Evolutionary conservation across 2,888 invertebrate species (phyloP), one percentile per base, ranked within the genome.

Genomic region (Omphaloscelis lunosa): DNA sequence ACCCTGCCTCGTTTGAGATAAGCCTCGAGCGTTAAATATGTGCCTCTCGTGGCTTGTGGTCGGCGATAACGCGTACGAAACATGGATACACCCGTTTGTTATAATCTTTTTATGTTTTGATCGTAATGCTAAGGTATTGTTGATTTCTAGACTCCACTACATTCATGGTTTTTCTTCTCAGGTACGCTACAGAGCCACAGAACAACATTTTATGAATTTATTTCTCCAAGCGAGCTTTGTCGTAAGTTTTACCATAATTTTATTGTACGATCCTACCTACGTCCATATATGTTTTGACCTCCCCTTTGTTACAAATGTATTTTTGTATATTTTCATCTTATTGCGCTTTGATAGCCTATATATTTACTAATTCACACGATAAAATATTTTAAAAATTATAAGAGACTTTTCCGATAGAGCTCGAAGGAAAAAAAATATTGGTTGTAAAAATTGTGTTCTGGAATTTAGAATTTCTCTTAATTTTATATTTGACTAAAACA

Each of bases 21-120:
- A 95, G 94, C 93, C 90, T 85, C 83, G 86, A 93, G 91, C 91
- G 93, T 94, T 95, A 94, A 94, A 95, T 94, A 94, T 94, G 92
- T 93, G 92, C 93, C 93, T 92, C 93, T 92, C 91, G 91, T 90
- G 93, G 91, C 88, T 93, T 92, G 92, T 88, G 92, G 91, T 87
- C 87, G 85, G 83, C 89, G 91, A 93, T 93, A 93, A 89, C 90
- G 88, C 82, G 88, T 89, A 87, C 91, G 89, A 89, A 92, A 92
- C 88, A 86, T 87, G 85, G 85, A 91, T 90, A 89, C 85, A 89
- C 85, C 75, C 81, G 79, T 80, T 86, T 86, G 88, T 90, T 89
- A 89, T 90, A 86, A 86, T 88, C 70, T 89, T 89, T 90, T 90
- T 89, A 85, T 86, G 86, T 84, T 89, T 85, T 83, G 84, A 88